Evolutionary conservation across 2,797 vertebrate species (phyloP), one percentile per base, ranked within the genome.

Genomic region (Clamator glandarius): DNA sequence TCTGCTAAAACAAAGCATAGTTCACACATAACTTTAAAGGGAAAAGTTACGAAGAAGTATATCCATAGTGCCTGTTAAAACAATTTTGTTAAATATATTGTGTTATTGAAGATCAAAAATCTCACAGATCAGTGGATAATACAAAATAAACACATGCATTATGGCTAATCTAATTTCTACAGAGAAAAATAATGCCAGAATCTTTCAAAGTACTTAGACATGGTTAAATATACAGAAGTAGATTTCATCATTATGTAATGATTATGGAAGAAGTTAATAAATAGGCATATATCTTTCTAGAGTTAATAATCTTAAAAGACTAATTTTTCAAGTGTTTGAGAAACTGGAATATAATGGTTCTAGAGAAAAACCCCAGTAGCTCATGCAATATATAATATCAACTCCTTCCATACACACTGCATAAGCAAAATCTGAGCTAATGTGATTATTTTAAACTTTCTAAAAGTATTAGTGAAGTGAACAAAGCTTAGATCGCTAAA

Each of bases 311-410:
- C 18, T 46, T 59, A 41, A n/a, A n/a, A 17, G 5, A 83, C 15
- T 54, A 64, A 46, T 31, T 85, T 91, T 31, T 41, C 46, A 80
- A 67, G 29, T 44, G 41, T 54, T 85, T 74, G 44, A 52, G 80
- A 91, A 91, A 87, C 7, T 74, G 25, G 16, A 42, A 19, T 15
- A 18, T 51, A 85, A 70, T 18, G 21, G 17, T 54, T 90, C n/a
- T n/a, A n/a, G 6, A 41, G 15, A 6, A 51, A 86, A 70, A 54
- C 15, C 0, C 0, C 1, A 11, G 4, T 15, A 51, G 25, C 48
- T 74, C 24, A 55, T 39, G 8, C 14, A 25, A 6, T 14, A 6
- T 8, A 42, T 11, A 7, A 4, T 16, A n/a, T 77, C 35, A 67
- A 18, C 5, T 42, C 10, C 11, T 85, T 51, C 19, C 21, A 51